A percentile compares a stretch with the other conserved stretches of the same genome.
Evolutionary conservation across 1,140 invertebrate species (phyloP).

Genomic region (Drosophila yakuba): DNA sequence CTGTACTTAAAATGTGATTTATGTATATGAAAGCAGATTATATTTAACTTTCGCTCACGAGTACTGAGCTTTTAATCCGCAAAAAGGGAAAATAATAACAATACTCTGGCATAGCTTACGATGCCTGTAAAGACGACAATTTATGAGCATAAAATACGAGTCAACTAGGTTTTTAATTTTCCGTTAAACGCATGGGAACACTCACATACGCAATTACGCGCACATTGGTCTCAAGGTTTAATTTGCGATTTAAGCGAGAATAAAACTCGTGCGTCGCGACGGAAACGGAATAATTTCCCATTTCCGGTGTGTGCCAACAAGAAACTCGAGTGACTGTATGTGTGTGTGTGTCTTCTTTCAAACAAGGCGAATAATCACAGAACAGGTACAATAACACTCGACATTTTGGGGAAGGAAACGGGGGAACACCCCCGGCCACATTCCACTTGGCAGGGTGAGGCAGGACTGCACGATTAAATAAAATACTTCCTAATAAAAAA

Average conservation of each 20-base stretch:
- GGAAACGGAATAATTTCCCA: slow-evolving; percentile 42
- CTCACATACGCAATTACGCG: slow-evolving; percentile 36
- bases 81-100: background rate
- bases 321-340: slow-evolving; percentile 16
- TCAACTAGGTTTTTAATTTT: slow-evolving; percentile 33
- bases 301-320: slow-evolving; percentile 25
- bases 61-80: background rate
- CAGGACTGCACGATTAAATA: slow-evolving; percentile 69
- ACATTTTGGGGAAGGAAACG: background rate
- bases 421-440: background rate
- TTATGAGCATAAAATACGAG: slow-evolving; percentile 6
- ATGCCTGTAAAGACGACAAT: slow-evolving; percentile 4
- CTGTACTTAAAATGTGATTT: background rate
- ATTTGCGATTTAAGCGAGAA: slow-evolving; percentile 52
- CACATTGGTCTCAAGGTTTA: slow-evolving; percentile 22
- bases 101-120: background rate
- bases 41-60: background rate
- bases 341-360: slow-evolving; percentile 19
- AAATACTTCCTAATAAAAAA: slow-evolving; percentile 76
- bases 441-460: slow-evolving; percentile 21
- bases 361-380: slow-evolving; percentile 44
- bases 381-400: slow-evolving; percentile 46
- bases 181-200: slow-evolving; percentile 30
- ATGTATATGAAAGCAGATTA: background rate
- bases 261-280: slow-evolving; percentile 39